Conservation (phyloP, 1,140 invertebrate species). For the Thalassaphorura encarpata region DNA sequence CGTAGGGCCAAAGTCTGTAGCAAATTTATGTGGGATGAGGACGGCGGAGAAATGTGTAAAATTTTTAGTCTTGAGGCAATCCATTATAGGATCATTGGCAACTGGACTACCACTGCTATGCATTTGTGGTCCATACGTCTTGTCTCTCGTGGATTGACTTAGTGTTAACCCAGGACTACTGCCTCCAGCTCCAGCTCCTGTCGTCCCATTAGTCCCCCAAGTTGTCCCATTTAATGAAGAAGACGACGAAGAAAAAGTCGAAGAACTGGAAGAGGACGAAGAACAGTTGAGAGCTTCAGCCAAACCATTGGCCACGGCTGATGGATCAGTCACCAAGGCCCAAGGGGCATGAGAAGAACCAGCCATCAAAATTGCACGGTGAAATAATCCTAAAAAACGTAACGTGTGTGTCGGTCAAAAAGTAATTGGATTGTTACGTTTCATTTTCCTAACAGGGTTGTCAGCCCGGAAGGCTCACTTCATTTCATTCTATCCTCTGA, state of each 20-base stretch:
- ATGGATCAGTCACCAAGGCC: constrained; percentile 84
- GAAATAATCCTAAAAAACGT: constrained; percentile 66
- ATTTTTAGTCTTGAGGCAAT: constrained; percentile 29
- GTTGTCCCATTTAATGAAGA: background rate
- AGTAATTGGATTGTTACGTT: too few relatives aligned
- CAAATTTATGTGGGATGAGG: constrained; percentile 60
- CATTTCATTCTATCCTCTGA: too few relatives aligned
- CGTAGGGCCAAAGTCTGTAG: constrained; percentile 76
- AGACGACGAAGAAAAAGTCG: background rate
- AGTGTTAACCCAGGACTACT: too few relatives aligned
- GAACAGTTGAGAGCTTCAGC: constrained; percentile 77
- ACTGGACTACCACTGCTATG: constrained; percentile 3
- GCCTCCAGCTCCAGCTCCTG: too few relatives aligned
- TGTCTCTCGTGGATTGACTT: background rate
- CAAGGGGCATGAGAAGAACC: constrained; percentile 87
- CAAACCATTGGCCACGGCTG: constrained; percentile 69
- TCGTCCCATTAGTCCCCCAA: too few relatives aligned
- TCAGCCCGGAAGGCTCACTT: too few relatives aligned
- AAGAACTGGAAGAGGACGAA: constrained; percentile 39
- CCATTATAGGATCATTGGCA: constrained; percentile 27
- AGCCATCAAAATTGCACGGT: constrained; percentile 77
- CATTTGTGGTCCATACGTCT: too few relatives aligned
- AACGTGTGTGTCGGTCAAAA: too few relatives aligned
- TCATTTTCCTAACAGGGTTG: too few relatives aligned
- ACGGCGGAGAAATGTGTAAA: constrained; percentile 50